phyloP scores from a whole-genome alignment of 2,888 invertebrate species.

The Trilocha varians region DNA sequence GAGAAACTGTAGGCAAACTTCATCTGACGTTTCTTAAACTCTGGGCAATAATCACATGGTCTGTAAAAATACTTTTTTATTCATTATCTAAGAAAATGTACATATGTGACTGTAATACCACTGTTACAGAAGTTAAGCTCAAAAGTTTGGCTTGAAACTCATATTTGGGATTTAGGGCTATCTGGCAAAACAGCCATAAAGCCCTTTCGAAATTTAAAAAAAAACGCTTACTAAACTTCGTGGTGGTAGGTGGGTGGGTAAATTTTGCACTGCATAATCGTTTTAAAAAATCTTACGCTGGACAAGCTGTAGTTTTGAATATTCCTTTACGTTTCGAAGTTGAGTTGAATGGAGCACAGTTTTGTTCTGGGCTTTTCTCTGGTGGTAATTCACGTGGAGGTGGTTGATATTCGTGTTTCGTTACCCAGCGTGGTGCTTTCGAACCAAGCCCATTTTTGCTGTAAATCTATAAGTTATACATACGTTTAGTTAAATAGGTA shows the following conservation, averaged over 20 bases:
- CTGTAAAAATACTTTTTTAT: conserved; percentile 20
- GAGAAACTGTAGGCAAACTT: conserved; percentile 58
- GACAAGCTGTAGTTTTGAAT: conserved; percentile 33
- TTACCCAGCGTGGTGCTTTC: conserved; percentile 44
- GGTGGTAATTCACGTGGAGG: conserved; percentile 35
- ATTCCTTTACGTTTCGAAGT: conserved; percentile 46
- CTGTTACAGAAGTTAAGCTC: too few relatives aligned
- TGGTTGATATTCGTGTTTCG: conserved; percentile 55
- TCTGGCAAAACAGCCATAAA: too few relatives aligned
- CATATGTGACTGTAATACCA: too few relatives aligned
- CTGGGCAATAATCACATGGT: conserved; percentile 54
- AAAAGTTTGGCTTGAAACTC: too few relatives aligned
- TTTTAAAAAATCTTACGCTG: conserved; percentile 36
- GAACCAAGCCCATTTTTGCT: conserved; percentile 47
- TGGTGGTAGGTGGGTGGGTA: too few relatives aligned
- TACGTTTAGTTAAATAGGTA: neutral
- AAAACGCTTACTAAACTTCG: too few relatives aligned
- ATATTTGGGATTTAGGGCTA: too few relatives aligned
- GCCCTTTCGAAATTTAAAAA: too few relatives aligned
- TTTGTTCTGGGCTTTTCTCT: conserved; percentile 24
- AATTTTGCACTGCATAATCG: too few relatives aligned
- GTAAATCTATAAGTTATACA: conserved; percentile 33
- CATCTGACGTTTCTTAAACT: conserved; percentile 44
- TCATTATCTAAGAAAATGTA: too few relatives aligned
- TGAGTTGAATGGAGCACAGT: conserved; percentile 60